Evolutionary conservation across 2,113 vertebrate species (phyloP).

Genomic region (Morone chrysops): DNA sequence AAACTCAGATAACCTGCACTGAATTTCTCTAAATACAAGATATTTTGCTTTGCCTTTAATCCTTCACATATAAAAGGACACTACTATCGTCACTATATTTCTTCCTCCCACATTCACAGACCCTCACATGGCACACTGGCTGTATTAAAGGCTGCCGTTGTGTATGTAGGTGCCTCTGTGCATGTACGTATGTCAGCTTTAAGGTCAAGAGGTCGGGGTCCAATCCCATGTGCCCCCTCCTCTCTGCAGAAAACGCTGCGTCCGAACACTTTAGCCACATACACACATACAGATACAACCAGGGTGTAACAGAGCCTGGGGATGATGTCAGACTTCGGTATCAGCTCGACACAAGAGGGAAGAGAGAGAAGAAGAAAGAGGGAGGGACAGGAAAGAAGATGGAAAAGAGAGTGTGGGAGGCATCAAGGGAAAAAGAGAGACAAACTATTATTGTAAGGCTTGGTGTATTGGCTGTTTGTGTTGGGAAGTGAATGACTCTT

Average conservation of each 20-base stretch:
- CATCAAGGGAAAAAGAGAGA: slow-evolving; percentile 11
- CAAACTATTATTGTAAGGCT: slow-evolving; percentile 22
- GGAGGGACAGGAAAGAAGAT: slow-evolving; percentile 4
- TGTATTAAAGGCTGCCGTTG: neutral
- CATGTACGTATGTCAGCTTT: slow-evolving; percentile 3
- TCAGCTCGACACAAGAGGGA: slow-evolving; percentile 2
- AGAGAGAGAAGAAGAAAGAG: slow-evolving; percentile 11
- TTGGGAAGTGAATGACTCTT: slow-evolving; percentile 53
- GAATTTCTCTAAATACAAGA: neutral
- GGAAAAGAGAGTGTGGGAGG: neutral
- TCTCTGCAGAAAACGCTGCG: slow-evolving; percentile 27
- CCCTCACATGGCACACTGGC: too few relatives aligned
- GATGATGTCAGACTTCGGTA: slow-evolving; percentile 52
- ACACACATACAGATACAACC: neutral
- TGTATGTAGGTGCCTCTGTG: neutral
- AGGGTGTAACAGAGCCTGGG: neutral
- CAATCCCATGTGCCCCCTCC: neutral
- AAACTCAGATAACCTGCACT: neutral
- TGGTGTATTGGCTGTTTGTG: slow-evolving; percentile 38
- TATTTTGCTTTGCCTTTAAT: neutral
- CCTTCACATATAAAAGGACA: neutral
- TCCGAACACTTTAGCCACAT: neutral
- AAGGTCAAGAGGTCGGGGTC: slow-evolving; percentile 44
- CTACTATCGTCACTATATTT: neutral
- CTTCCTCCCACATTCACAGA: neutral